These are phyloP conservation scores for Pterocles orientalis DNA, from an alignment of 2,113 vertebrate genomes.

Conservation along the genomic window DNA sequence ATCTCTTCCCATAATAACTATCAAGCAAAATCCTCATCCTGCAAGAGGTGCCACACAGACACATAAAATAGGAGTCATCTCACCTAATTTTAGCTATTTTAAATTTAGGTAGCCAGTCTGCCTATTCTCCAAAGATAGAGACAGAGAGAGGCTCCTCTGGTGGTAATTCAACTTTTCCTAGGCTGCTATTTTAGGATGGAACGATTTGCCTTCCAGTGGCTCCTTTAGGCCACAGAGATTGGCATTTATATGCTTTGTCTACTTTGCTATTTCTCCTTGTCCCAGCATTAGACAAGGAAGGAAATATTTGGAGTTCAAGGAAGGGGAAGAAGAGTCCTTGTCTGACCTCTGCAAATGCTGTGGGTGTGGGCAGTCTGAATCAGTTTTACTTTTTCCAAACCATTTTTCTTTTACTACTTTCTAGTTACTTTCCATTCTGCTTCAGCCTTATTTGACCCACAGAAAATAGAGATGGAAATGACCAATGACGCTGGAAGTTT, in stretches of 20 bases:
- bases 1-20: not conserved
- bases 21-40: not conserved
- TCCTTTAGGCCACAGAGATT: conserved; percentile 32
- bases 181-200: conserved; percentile 49
- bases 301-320: conserved; percentile 57
- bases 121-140: not conserved
- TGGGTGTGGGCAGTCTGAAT: conserved; percentile 53
- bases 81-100: conserved; percentile 27
- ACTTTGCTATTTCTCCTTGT: conserved; percentile 30
- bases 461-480: not conserved
- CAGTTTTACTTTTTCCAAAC: conserved; percentile 31
- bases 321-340: conserved; percentile 54
- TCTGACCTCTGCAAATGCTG: conserved; percentile 50
- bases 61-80: not conserved
- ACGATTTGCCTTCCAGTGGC: conserved; percentile 23
- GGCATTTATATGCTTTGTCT: conserved; percentile 35
- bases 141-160: not conserved
- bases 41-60: not conserved
- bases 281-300: conserved; percentile 38
- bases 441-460: conserved; percentile 56
- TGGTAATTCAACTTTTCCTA: conserved; percentile 32
- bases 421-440: conserved; percentile 61
- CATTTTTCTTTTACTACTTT: conserved; percentile 50
- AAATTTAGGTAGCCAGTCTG: not conserved
- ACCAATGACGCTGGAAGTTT: not conserved